Conservation (phyloP, 1,140 invertebrate species). For the Brachionus rubens region DNA sequence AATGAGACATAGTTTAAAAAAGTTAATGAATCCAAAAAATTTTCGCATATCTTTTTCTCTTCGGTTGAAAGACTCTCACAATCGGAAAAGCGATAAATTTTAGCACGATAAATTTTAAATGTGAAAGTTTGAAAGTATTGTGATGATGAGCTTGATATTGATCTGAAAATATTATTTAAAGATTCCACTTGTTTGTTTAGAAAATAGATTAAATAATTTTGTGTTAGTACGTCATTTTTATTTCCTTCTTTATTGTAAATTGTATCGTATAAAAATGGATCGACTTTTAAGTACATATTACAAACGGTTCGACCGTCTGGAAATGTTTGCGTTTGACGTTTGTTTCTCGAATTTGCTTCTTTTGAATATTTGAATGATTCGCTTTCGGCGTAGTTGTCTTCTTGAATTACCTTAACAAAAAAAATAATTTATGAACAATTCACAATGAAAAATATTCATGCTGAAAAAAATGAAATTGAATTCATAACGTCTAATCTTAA, state of each 20-base stretch:
- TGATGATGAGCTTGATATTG: not conserved
- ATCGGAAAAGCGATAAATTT: not conserved
- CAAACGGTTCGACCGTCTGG: conserved; percentile 14
- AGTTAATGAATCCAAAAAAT: conserved; percentile 21
- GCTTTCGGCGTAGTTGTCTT: not conserved
- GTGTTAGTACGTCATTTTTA: not conserved
- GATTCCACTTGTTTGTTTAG: conserved; percentile 21
- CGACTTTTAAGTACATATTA: conserved; percentile 37
- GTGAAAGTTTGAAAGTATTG: not conserved
- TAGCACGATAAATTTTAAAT: not conserved
- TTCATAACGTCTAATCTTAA: no score
- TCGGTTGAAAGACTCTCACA: not conserved
- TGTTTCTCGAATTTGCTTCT: conserved; percentile 36
- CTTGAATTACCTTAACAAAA: not conserved
- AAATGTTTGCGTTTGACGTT: conserved; percentile 44
- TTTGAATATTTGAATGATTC: conserved; percentile 10
- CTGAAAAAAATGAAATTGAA: no score
- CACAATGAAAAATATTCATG: no score
- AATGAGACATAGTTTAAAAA: conserved; percentile 65
- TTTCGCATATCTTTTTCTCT: conserved; percentile 25
- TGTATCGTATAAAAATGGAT: conserved; percentile 24
- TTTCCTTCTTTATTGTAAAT: conserved; percentile 45
- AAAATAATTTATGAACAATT: not conserved
- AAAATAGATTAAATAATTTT: conserved; percentile 23
- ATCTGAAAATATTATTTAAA: conserved; percentile 21